Percentiles rank a stretch among this genome's conserved stretches.
Evolutionary conservation across 2,888 invertebrate genomes (phyloP).

Genomic region (Diarsia mendica): DNA sequence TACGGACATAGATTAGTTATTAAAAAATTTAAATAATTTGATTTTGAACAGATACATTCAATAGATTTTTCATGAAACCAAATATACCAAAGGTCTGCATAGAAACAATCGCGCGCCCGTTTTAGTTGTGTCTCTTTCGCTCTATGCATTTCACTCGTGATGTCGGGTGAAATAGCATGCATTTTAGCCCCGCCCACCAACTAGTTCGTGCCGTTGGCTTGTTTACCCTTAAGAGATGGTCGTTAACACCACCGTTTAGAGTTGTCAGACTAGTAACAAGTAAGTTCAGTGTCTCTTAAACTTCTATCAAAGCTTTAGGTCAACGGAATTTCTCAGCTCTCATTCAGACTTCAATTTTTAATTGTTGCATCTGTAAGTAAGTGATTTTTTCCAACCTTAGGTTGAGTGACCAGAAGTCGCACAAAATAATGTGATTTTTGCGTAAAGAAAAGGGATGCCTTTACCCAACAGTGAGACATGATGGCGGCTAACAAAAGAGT

Average conservation of each 20-base stretch:
- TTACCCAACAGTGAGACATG: background rate
- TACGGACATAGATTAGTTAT: no score
- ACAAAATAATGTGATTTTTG: background rate
- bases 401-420: background rate
- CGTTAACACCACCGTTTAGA: background rate
- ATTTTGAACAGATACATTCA: no score
- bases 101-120: no score
- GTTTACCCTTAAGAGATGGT: background rate
- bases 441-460: background rate
- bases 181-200: no score
- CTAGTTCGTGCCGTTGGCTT: no score
- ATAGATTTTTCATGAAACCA: no score
- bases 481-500: background rate
- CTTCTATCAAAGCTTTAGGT: background rate
- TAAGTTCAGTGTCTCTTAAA: background rate
- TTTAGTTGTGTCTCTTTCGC: no score
- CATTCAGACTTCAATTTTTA: background rate
- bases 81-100: no score
- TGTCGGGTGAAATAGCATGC: no score
- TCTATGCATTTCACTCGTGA: no score
- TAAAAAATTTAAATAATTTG: no score
- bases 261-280: constrained; percentile 8
- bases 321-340: background rate
- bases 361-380: background rate
- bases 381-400: background rate